phyloP scores from a whole-genome alignment of 2,888 invertebrate genomes.

The Eupithecia pulchellata region DNA sequence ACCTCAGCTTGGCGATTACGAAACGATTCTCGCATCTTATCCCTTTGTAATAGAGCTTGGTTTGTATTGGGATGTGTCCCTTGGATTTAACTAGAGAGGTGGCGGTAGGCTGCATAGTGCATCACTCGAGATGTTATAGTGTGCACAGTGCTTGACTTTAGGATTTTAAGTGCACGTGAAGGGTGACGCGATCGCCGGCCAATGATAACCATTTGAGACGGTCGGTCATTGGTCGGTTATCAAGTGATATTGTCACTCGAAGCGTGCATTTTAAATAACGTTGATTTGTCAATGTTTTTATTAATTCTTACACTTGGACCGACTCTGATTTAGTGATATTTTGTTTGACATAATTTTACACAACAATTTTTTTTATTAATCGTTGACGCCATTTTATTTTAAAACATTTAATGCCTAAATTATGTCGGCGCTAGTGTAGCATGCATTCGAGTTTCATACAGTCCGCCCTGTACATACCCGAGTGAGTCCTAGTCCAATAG shows the following conservation, averaged over 20 bases:
- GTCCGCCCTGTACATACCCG: constrained; percentile 65
- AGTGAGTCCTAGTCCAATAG: constrained; percentile 55
- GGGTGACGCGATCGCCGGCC: constrained; percentile 22
- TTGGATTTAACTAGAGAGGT: constrained; percentile 51
- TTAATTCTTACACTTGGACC: constrained; percentile 68
- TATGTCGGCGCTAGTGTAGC: constrained; percentile 54
- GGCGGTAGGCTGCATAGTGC: constrained; percentile 65
- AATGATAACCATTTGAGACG: constrained; percentile 14
- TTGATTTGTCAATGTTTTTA: constrained; percentile 68
- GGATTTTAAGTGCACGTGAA: constrained; percentile 28
- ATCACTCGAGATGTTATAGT: constrained; percentile 54
- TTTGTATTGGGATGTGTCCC: constrained; percentile 31
- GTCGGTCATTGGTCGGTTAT: constrained; percentile 28
- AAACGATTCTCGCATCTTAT: constrained; percentile 36
- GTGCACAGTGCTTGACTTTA: constrained; percentile 52
- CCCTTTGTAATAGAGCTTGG: constrained; percentile 37
- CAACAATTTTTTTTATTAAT: constrained; percentile 35
- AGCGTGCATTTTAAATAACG: constrained; percentile 48
- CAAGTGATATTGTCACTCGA: constrained; percentile 6
- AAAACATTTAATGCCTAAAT: neutral
- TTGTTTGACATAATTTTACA: constrained; percentile 50
- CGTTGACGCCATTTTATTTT: constrained; percentile 36
- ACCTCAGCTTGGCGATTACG: constrained; percentile 59
- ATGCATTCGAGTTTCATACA: constrained; percentile 64
- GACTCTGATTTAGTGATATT: constrained; percentile 54